A percentile compares a stretch with the other conserved stretches of the same genome.
Conservation (phyloP, 2,113 vertebrate species). For the Myiozetetes cayanensis region DNA sequence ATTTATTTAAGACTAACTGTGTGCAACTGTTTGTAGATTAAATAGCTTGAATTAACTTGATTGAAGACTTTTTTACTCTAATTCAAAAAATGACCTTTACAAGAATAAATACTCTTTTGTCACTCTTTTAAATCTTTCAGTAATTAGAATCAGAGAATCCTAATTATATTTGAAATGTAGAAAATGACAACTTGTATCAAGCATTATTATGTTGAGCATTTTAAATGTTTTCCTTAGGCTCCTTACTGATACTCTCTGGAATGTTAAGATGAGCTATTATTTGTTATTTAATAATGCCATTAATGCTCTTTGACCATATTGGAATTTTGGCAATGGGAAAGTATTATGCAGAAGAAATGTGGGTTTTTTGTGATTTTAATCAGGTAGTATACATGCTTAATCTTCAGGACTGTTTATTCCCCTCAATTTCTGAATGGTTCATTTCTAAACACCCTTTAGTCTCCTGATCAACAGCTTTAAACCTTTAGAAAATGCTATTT, state of each 20-base stretch:
- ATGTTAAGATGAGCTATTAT: not conserved
- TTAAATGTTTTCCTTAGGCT: not conserved
- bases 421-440: not conserved
- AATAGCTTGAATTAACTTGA: not conserved
- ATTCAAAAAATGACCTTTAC: not conserved
- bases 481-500: not conserved
- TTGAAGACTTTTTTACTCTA: not conserved
- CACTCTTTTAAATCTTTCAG: not conserved
- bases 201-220: not conserved
- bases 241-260: not conserved
- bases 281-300: not conserved
- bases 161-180: not conserved
- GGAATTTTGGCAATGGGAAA: not conserved
- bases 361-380: not conserved
- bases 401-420: not conserved
- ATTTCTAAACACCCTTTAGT: not conserved
- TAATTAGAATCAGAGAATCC: not conserved
- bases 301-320: not conserved
- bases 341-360: not conserved
- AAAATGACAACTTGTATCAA: not conserved
- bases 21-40: not conserved
- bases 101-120: not conserved
- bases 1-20: not conserved
- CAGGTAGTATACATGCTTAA: not conserved
- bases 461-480: not conserved